Base-by-base conservation (phyloP, 2,113 vertebrate genomes). In the Macroglossus sobrinus region DNA sequence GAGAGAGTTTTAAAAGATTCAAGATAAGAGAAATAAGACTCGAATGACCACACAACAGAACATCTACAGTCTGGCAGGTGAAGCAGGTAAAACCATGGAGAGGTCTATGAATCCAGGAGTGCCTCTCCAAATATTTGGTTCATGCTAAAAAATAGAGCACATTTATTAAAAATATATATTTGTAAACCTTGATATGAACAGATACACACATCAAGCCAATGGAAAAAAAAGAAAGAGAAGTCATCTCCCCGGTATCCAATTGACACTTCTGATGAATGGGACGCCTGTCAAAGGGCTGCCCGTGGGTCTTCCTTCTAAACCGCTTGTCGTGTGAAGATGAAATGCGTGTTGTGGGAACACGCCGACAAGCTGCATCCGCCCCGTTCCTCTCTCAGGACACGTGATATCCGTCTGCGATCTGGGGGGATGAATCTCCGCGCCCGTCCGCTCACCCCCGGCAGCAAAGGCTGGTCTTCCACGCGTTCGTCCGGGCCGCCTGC, bases 91-190 rank as follows among this genome's bases (percentile, higher is more conserved):
- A 98, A 98, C 87, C 97, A 95, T 97, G 94, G 93, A 95, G 96
- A 97, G 95, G 96, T 95, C 72, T 90, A 91, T 92, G 98, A 96
- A 89, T 98, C 97, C 79, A 61, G 97, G 80, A 91, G 96, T 3
- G 87, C 86, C 61, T 98, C 98, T 97, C 97, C 94, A 95, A 97
- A 96, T 98, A 97, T 98, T 98, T 98, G 98, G 98, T 98, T 98
- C 99, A 99, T 99, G 99, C 99, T 98, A 98, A 98, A 99, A 97
- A 99, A 99, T 98, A 99, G 98, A 98, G 98, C 98, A 99, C 98
- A 98, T 99, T 99, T 99, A 98, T 99, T 98, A 98, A 99, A 99
- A 99, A 99, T 99, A 99, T 98, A 98, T 98, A 98, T 99, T 98
- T 98, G 98, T 98, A 98, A 98, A 99, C 98, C 98, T 98, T 85